Evolutionary conservation across 2,888 invertebrate species (phyloP).

Genomic region (Atrina japonica): DNA sequence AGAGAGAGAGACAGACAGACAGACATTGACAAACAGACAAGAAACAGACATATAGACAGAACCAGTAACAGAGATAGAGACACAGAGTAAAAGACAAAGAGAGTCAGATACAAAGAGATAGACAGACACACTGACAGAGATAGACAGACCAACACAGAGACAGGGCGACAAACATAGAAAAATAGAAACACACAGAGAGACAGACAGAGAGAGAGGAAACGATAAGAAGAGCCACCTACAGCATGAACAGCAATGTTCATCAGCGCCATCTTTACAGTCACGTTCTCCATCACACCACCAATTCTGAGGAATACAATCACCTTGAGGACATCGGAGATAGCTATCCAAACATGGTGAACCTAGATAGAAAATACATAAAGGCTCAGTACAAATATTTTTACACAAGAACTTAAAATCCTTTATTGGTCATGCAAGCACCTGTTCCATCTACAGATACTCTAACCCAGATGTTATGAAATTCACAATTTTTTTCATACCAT

Average conservation of each 20-base stretch:
- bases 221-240: slow-evolving; percentile 1
- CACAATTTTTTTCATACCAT: no score
- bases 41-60: background rate
- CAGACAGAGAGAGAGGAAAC: slow-evolving; percentile 10
- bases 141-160: background rate
- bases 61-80: background rate
- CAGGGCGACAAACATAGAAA: slow-evolving; percentile 75
- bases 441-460: no score
- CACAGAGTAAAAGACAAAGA: background rate
- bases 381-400: no score
- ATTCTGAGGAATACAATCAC: slow-evolving; percentile 85
- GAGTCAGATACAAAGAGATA: background rate
- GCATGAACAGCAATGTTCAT: slow-evolving; percentile 55
- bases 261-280: slow-evolving; percentile 84
- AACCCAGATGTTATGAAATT: no score
- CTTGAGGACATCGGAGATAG: slow-evolving; percentile 84
- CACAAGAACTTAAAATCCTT: no score
- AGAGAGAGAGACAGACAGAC: no score
- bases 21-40: slow-evolving; percentile 10
- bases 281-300: slow-evolving; percentile 84
- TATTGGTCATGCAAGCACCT: no score
- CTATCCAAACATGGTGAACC: slow-evolving; percentile 18
- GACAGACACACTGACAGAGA: background rate
- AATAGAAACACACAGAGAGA: slow-evolving; percentile 10
- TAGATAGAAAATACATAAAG: slow-evolving; percentile 1